These are phyloP conservation scores for Oostethus manadensis DNA, from an alignment of 2,113 vertebrate species.

Conservation along the genomic window DNA sequence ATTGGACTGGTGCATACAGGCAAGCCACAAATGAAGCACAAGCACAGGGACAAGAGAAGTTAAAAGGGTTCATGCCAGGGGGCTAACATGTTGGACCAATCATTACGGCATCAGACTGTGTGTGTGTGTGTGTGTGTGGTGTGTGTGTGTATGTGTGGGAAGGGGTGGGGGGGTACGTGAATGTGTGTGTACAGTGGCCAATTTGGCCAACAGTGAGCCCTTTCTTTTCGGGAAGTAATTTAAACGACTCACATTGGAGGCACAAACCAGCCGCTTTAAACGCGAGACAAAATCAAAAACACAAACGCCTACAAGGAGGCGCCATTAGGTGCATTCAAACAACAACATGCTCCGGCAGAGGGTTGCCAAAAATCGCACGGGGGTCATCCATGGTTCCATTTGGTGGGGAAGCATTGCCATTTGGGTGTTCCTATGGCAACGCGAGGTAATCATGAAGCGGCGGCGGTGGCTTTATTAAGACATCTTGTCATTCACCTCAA, in stretches of 20 bases:
- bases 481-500: not conserved
- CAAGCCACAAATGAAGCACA: conserved; percentile 46
- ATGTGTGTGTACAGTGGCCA: conserved; percentile 27
- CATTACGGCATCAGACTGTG: conserved; percentile 47
- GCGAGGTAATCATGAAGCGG: conserved; percentile 46
- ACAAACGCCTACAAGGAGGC: not conserved
- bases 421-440: conserved; percentile 61
- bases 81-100: conserved; percentile 57
- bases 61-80: conserved; percentile 44
- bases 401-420: conserved; percentile 43
- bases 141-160: not conserved
- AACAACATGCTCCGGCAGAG: too few relatives aligned
- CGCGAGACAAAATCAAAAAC: too few relatives aligned
- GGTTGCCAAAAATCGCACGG: not conserved
- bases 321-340: not conserved
- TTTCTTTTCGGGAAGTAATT: conserved; percentile 29
- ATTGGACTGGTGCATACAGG: conserved; percentile 45
- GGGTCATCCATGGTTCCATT: conserved; percentile 36
- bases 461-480: conserved; percentile 40
- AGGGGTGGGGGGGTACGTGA: too few relatives aligned
- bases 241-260: not conserved
- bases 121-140: conserved; percentile 6
- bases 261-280: not conserved
- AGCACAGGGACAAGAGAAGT: conserved; percentile 23
- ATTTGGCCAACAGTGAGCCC: conserved; percentile 38